Evolutionary conservation across 2,113 vertebrate genomes (phyloP).

Genomic region (Dermatemys mawii): DNA sequence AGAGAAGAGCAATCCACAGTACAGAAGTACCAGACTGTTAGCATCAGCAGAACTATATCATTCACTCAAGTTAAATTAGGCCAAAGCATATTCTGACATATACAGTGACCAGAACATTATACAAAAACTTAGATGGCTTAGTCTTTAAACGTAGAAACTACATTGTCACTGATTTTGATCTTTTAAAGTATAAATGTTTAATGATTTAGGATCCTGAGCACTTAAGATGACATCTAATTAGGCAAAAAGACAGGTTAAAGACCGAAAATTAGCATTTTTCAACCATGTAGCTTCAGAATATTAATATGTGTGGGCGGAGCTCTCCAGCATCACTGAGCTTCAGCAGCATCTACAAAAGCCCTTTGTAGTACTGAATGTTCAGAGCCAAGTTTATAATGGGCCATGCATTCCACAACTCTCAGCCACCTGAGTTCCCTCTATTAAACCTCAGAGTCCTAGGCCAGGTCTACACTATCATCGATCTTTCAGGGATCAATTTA

Average conservation of each 20-base stretch:
- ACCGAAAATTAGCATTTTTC: not conserved
- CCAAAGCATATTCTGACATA: not conserved
- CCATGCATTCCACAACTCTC: not conserved
- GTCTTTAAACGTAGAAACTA: not conserved
- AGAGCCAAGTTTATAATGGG: not conserved
- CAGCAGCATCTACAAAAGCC: not conserved
- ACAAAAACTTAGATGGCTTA: not conserved
- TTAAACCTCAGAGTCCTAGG: not conserved
- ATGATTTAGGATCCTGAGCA: not conserved
- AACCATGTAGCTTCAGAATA: not conserved
- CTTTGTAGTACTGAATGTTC: not conserved
- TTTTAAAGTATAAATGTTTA: not conserved
- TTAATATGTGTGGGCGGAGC: not conserved
- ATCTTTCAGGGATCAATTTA: no score
- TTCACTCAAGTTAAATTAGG: not conserved
- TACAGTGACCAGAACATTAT: not conserved
- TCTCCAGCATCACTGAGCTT: not conserved
- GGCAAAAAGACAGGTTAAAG: not conserved
- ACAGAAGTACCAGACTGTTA: not conserved
- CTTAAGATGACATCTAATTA: not conserved
- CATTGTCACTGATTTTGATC: not conserved
- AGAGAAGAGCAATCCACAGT: not conserved
- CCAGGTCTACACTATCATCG: no score
- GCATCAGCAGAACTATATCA: not conserved
- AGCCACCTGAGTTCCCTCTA: rapidly evolving